Conservation (phyloP, 2,888 invertebrate genomes). For the Drosophila imparisetae region DNA sequence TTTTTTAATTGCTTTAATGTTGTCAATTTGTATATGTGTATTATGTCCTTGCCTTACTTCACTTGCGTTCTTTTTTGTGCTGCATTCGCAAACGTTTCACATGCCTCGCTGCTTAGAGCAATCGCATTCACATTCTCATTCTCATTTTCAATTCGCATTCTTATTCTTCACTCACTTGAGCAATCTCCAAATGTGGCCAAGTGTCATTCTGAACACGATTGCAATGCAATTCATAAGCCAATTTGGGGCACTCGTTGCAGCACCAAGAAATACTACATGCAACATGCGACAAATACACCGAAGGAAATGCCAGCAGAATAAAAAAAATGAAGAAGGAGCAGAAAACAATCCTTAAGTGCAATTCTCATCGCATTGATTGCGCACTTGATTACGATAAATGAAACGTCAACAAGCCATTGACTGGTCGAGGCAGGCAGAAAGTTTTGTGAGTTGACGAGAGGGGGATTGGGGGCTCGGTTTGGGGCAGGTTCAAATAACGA, state of each 20-base stretch:
- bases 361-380: constrained; percentile 77
- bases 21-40: too few relatives aligned
- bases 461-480: background rate
- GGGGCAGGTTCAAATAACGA: background rate
- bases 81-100: constrained; percentile 22
- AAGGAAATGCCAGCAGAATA: constrained; percentile 3
- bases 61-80: background rate
- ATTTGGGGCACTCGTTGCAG: constrained; percentile 31
- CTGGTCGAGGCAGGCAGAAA: constrained; percentile 31
- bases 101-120: background rate
- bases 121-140: background rate
- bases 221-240: constrained; percentile 47
- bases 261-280: background rate
- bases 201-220: constrained; percentile 29
- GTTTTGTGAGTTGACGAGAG: too few relatives aligned
- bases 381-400: constrained; percentile 79
- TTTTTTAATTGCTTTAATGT: background rate
- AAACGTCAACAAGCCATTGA: constrained; percentile 69
- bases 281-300: constrained; percentile 7
- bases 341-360: constrained; percentile 68
- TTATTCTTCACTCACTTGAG: constrained; percentile 1
- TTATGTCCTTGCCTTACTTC: background rate
- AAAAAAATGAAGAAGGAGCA: constrained; percentile 3
- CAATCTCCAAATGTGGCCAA: constrained; percentile 13
- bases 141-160: background rate